Base-by-base conservation (phyloP, 2,113 vertebrate species). In the Rutilus rutilus region DNA sequence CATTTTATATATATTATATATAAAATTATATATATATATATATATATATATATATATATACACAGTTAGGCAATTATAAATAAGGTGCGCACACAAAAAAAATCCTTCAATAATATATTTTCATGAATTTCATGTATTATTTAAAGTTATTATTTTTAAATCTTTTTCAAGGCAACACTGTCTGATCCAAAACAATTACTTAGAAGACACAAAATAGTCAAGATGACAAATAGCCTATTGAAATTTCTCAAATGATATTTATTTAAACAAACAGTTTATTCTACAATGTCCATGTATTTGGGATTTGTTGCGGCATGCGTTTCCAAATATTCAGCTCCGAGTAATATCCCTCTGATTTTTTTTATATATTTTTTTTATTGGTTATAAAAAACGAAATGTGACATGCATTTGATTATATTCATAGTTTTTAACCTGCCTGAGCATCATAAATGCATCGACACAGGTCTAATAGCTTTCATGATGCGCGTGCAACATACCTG, bases 401-500 rank as follows among this genome's bases (percentile, higher is more conserved):
- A 42, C 54, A 9, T 47, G 57, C 8, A 17, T 17, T 2, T 80
- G 7, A 5, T 7, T 19, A 19, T 19, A 73, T 23, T 52, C 7
- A 59, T 67, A 50, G 25, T 69, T 47, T 69, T 6, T 36, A 52
- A 78, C n/a, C 5, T 62, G 45, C 62, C 17, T 11, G 65, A 42
- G 59, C 25, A 30, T 45, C 15, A 69, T n/a, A 15, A 45, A 74
- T 74, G 57, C 15, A 36, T 82, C 45, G 36, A 64, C 59, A 64
- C 36, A 3, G 33, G 82, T n/a, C 81, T 78, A 27, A 71, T 36
- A 52, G 19, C n/a, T 30, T 21, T 42, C 12, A 65, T 21, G 39
- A 50, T 60, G 45, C 45, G 64, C 36, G 60, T 65, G 15, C 11
- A 54, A 69, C 89, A 50, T 91, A 91, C 91, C 91, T 92, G 90